A percentile compares a stretch with the other conserved stretches of the same genome.
phyloP scores from a whole-genome alignment of 2,113 vertebrate genomes.

The Nicator chloris region DNA sequence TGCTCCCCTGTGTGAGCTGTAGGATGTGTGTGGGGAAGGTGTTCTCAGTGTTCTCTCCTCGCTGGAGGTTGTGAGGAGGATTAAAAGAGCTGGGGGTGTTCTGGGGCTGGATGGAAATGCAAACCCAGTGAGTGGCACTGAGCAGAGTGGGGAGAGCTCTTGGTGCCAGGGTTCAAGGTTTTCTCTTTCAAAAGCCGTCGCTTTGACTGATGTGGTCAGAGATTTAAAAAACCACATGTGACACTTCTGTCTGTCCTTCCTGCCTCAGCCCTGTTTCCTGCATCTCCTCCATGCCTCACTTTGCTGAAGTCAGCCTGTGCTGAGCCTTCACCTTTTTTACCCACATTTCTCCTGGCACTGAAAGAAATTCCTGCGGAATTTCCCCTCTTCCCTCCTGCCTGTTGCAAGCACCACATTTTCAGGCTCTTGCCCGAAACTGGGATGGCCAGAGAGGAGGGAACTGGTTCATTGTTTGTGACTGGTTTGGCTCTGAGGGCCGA shows the following conservation, averaged over 20 bases:
- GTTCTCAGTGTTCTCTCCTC: background rate
- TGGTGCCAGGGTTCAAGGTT: background rate
- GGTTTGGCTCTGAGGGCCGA: background rate
- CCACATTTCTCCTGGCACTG: background rate
- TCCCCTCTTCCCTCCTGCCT: background rate
- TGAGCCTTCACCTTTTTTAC: background rate
- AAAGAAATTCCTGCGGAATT: background rate
- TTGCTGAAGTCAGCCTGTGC: background rate
- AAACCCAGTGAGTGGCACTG: background rate
- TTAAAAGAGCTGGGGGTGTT: background rate
- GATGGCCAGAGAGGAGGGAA: background rate
- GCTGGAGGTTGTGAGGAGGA: background rate
- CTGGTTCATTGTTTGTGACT: accelerated
- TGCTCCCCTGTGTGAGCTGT: background rate
- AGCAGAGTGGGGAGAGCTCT: background rate
- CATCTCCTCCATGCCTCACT: background rate
- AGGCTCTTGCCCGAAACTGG: background rate
- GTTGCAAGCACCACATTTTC: background rate
- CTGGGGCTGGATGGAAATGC: background rate
- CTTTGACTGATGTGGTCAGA: background rate
- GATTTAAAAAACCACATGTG: background rate
- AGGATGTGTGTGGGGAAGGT: background rate
- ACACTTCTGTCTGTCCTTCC: background rate
- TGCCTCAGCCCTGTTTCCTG: background rate
- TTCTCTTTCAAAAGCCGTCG: background rate